Conservation (phyloP, 2,113 vertebrate species). For the Paradoxurus hermaphroditus region DNA sequence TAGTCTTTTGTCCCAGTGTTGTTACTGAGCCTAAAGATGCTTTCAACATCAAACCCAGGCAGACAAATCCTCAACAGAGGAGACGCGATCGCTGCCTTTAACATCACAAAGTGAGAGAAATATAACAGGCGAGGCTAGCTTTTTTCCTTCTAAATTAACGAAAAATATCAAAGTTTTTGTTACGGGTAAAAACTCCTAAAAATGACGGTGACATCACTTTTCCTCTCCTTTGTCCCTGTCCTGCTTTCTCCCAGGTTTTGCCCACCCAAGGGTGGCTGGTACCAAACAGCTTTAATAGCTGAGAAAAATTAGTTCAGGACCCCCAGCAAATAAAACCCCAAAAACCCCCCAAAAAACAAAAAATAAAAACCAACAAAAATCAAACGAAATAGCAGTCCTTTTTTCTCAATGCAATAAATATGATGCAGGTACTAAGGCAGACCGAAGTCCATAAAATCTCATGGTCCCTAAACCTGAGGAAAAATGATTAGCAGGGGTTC, state of each 20-base stretch:
- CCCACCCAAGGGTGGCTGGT: neutral
- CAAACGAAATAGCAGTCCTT: neutral
- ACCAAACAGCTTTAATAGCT: neutral
- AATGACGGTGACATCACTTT: neutral
- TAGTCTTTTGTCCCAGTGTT: rapidly evolving
- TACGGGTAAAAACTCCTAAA: neutral
- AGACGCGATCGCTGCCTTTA: neutral
- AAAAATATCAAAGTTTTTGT: neutral
- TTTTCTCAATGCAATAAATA: neutral
- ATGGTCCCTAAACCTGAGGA: neutral
- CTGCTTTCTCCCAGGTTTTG: neutral
- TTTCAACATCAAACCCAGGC: neutral
- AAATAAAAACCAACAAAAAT: neutral
- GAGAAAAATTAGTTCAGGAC: neutral
- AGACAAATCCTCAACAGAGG: neutral
- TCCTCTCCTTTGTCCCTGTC: neutral
- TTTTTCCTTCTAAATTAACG: neutral
- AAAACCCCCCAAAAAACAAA: neutral
- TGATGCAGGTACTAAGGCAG: neutral
- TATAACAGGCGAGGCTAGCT: neutral
- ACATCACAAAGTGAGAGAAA: neutral
- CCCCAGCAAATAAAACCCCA: neutral
- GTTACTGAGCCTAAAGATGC: neutral
- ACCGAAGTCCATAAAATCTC: neutral
- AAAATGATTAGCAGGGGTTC: neutral